Evolutionary conservation across 2,113 vertebrate genomes (phyloP).

Genomic region (Empidonax alnorum): DNA sequence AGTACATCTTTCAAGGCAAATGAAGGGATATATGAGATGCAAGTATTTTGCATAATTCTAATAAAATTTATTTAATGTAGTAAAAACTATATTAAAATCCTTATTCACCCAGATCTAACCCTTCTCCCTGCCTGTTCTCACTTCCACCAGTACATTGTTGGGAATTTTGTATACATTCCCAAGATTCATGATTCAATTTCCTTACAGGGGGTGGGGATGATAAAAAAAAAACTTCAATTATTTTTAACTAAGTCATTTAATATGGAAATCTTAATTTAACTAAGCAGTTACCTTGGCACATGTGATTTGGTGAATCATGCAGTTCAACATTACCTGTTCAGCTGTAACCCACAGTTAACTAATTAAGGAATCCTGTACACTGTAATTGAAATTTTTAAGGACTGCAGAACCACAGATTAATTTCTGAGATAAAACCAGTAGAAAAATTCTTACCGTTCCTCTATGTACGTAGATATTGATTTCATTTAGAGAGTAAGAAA

Average conservation of each 20-base stretch:
- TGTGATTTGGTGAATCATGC: conserved; percentile 17
- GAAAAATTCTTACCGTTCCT: neutral
- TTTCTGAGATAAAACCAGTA: neutral
- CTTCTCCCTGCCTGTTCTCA: neutral
- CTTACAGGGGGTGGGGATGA: accelerated
- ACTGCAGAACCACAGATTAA: neutral
- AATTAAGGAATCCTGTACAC: neutral
- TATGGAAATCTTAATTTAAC: neutral
- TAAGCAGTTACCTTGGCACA: neutral
- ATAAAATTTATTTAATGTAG: neutral
- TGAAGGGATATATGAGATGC: neutral
- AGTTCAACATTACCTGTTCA: conserved; percentile 29
- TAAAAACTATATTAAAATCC: neutral
- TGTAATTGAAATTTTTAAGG: neutral
- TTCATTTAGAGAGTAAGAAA: neutral
- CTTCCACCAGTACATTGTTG: neutral
- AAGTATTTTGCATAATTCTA: neutral
- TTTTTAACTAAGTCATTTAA: conserved; percentile 19
- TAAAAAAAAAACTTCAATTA: neutral
- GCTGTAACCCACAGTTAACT: neutral
- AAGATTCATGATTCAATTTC: neutral
- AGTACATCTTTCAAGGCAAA: neutral
- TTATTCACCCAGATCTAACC: neutral
- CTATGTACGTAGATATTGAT: neutral
- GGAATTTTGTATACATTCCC: neutral